Base-by-base conservation (phyloP, 2,113 vertebrate genomes). In the Nettapus auritus region DNA sequence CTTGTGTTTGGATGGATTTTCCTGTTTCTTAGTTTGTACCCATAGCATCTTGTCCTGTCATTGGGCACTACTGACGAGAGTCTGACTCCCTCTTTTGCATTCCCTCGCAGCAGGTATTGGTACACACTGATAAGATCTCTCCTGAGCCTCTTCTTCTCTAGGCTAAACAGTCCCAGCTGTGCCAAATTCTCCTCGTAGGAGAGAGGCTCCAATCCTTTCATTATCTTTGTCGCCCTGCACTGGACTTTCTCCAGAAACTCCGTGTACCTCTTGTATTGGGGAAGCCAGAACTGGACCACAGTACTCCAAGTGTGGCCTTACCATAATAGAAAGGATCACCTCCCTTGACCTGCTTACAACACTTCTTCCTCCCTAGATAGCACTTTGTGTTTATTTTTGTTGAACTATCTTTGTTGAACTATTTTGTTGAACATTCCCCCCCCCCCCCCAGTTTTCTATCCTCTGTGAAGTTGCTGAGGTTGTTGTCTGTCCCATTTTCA, bases 301-400 rank as follows among this genome's bases (percentile, higher is more conserved):
- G 33, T 23, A 46, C 22, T 60, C 12, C 12, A 18, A 23, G 18
- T 16, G 12, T 50, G 57, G 71, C 29, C 33, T 77, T 3, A 2
- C 10, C 57, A 80, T 20, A 80, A 18, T 5, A 44, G 67, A 79
- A 70, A 64, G 11, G 31, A 88, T 38, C 2, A 1, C 6, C 10
- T 33, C 46, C n/a, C 22, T 1, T 1, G 0, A 22, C 22, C 13
- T 20, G 7, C 22, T 85, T 56, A 8, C 46, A 71, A 10, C 8
- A 8, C 5, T 42, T 26, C 17, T 33, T 18, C 31, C 28, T 33
- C 36, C 26, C 16, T 20, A 57, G 33, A 53, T 7, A 50, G 18
- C 15, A 84, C 46, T 57, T 59, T n/a, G 10, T 11, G 11, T 36
- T 93, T 82, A 40, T 84, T 22, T 60, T 42, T 66, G 8, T 33